Conservation (phyloP, 2,888 invertebrate species). For the Cyclophora punctaria region DNA sequence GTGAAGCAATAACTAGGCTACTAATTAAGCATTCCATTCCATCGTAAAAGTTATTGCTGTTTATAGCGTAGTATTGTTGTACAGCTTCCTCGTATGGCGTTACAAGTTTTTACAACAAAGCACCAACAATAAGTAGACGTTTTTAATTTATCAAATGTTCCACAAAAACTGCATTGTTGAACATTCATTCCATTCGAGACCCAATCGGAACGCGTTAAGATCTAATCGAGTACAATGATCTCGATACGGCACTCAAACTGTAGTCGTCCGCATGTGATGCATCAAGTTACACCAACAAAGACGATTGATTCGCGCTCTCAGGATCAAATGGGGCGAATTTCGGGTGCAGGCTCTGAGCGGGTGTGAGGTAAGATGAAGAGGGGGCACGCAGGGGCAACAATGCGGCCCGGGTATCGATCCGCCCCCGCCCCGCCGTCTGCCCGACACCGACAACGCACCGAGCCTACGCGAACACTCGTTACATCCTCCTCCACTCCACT, state of each 20-base stretch:
- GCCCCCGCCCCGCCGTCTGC: conserved; percentile 52
- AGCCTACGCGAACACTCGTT: conserved; percentile 41
- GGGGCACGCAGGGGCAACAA: conserved; percentile 56
- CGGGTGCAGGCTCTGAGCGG: conserved; percentile 49
- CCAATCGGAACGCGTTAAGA: conserved; percentile 4
- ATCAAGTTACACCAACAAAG: conserved; percentile 66
- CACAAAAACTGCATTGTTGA: background rate
- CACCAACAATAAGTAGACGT: background rate
- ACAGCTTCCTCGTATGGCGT: conserved; percentile 25
- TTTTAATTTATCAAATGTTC: conserved; percentile 7
- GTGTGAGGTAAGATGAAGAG: conserved; percentile 34
- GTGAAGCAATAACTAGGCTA: conserved; percentile 28
- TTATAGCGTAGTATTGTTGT: conserved; percentile 18
- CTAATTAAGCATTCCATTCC: conserved; percentile 33
- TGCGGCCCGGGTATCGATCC: conserved; percentile 72
- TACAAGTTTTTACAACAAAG: conserved; percentile 14
- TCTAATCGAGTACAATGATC: conserved; percentile 7
- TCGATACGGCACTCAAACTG: conserved; percentile 8
- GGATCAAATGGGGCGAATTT: conserved; percentile 71
- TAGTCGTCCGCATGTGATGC: conserved; percentile 32
- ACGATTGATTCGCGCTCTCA: conserved; percentile 64
- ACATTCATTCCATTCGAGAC: conserved; percentile 10
- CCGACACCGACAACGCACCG: conserved; percentile 39
- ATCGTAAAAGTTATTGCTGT: conserved; percentile 28
- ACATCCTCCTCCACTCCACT: conserved; percentile 26